Percentiles rank a stretch among this genome's conserved stretches.
phyloP scores from a whole-genome alignment of 2,113 vertebrate genomes.

The Tragelaphus buxtoni region DNA sequence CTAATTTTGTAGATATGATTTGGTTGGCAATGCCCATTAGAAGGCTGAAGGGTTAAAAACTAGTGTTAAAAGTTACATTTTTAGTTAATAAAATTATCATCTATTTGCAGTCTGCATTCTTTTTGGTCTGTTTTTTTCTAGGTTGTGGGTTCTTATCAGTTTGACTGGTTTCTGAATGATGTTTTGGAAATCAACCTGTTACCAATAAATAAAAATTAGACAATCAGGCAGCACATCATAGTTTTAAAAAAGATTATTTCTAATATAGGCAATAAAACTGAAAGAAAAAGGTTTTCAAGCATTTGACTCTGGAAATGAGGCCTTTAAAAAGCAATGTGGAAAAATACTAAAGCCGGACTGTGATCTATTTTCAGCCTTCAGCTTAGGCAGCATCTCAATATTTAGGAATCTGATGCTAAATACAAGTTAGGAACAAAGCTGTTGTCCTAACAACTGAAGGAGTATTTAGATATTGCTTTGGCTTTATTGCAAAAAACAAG shows the following conservation, averaged over 20 bases:
- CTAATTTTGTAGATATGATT: constrained; percentile 10
- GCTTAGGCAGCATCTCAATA: neutral
- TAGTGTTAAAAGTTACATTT: constrained; percentile 7
- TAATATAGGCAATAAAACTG: neutral
- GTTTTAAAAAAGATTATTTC: constrained; percentile 8
- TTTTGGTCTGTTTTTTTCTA: constrained; percentile 32
- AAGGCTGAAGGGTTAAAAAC: neutral
- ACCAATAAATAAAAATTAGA: constrained; percentile 32
- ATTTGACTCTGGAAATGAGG: constrained; percentile 34
- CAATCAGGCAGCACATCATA: neutral
- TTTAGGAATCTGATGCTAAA: constrained; percentile 44
- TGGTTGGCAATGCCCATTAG: neutral
- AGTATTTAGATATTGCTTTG: constrained; percentile 44
- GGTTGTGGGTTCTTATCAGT: neutral
- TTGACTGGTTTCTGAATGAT: neutral
- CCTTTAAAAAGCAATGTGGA: constrained; percentile 12
- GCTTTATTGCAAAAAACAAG: constrained; percentile 33
- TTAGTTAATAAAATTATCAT: constrained; percentile 8
- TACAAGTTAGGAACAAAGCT: constrained; percentile 30
- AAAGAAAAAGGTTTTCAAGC: constrained; percentile 35
- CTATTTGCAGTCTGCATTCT: constrained; percentile 14
- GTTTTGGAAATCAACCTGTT: constrained; percentile 1
- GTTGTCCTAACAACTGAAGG: constrained; percentile 50
- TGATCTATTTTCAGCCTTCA: constrained; percentile 45
- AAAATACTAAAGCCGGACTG: constrained; percentile 27